Evolutionary conservation across 2,888 invertebrate genomes (phyloP).

Genomic region (Agonopterix heracliana): DNA sequence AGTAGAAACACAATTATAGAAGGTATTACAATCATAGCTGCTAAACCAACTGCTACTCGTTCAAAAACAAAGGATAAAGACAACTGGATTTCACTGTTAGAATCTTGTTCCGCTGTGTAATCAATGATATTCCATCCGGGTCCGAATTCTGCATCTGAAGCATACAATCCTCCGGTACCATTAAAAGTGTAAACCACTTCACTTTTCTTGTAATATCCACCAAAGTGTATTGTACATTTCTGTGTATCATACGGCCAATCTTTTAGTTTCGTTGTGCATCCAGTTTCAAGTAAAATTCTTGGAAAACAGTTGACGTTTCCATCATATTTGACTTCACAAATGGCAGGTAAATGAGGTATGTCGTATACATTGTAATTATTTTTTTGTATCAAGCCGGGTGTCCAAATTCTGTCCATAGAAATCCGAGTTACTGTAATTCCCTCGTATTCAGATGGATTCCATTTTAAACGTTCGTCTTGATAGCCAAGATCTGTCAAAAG

Average conservation of each 20-base stretch:
- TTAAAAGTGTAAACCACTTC: conserved; percentile 17
- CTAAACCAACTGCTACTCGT: conserved; percentile 31
- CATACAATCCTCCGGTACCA: conserved; percentile 3
- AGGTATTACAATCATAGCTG: conserved; percentile 32
- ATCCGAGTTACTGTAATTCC: conserved; percentile 18
- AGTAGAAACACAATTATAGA: conserved; percentile 26
- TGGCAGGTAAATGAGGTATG: conserved; percentile 17
- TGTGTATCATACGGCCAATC: conserved; percentile 30
- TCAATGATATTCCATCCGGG: conserved; percentile 38
- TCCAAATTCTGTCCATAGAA: conserved; percentile 20
- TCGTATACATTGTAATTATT: conserved; percentile 26
- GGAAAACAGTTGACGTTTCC: not conserved
- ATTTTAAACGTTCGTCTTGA: conserved; percentile 28
- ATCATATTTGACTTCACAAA: conserved; percentile 8
- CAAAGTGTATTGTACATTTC: conserved; percentile 21
- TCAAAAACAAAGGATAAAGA: conserved; percentile 32
- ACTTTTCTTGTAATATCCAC: conserved; percentile 4
- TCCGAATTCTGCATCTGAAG: conserved; percentile 27
- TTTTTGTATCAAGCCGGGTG: conserved; percentile 21
- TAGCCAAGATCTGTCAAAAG: conserved; percentile 14
- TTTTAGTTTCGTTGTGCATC: conserved; percentile 1
- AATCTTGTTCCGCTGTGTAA: conserved; percentile 19
- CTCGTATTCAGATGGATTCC: conserved; percentile 30
- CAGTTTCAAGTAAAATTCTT: not conserved
- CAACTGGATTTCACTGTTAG: conserved; percentile 19